A percentile compares a stretch with the other conserved stretches of the same genome.
Evolutionary conservation across 1,140 invertebrate species (phyloP).

Genomic region (Planococcus citri): DNA sequence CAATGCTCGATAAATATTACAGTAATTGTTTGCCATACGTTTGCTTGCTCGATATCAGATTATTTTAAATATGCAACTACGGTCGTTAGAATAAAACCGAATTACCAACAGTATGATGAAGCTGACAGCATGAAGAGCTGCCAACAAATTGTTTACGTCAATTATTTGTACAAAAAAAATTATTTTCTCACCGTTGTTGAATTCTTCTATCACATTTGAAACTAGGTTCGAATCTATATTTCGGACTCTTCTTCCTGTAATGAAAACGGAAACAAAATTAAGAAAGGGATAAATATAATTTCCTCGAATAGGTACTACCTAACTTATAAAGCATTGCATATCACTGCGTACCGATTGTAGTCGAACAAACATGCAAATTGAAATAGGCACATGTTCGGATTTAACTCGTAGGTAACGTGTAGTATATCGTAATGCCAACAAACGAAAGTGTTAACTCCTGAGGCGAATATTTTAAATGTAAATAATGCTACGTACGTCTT

Average conservation of each 20-base stretch:
- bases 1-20: neutral
- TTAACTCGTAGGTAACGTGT: too few relatives aligned
- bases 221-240: neutral
- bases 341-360: too few relatives aligned
- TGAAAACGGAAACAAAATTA: neutral
- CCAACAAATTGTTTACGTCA: neutral
- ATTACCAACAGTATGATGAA: neutral
- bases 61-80: neutral
- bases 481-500: neutral
- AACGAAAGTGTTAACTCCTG: neutral
- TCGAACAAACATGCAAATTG: neutral
- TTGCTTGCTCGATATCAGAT: neutral
- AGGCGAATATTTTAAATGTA: neutral
- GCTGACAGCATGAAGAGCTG: neutral
- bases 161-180: too few relatives aligned
- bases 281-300: too few relatives aligned
- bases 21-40: neutral
- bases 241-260: slow-evolving; percentile 4
- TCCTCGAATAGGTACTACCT: too few relatives aligned
- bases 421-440: too few relatives aligned
- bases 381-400: too few relatives aligned
- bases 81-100: neutral
- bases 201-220: slow-evolving; percentile 16
- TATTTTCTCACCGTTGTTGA: slow-evolving; percentile 1
- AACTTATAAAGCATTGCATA: too few relatives aligned